These are phyloP conservation scores for Sebastes fasciatus DNA, from an alignment of 2,113 vertebrate species.

Conservation along the genomic window DNA sequence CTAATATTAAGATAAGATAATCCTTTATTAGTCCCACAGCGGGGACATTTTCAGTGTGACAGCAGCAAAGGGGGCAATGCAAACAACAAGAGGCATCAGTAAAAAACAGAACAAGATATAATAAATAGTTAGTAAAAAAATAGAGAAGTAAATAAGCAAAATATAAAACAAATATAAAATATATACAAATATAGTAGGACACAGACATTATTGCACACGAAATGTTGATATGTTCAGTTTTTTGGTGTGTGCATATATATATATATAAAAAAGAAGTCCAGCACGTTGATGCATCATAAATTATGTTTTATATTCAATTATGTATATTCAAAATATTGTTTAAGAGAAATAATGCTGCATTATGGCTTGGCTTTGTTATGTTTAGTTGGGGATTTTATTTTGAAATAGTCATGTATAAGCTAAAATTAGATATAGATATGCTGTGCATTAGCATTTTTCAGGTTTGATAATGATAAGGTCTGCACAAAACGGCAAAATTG, in stretches of 20 bases:
- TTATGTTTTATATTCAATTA: not conserved
- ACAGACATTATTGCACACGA: no score
- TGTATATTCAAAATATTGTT: not conserved
- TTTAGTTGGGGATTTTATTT: constrained; percentile 2
- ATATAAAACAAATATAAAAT: no score
- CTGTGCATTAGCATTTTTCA: constrained; percentile 22
- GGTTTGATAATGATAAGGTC: not conserved
- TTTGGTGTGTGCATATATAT: not conserved
- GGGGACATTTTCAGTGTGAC: no score
- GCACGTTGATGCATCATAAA: not conserved
- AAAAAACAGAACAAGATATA: no score
- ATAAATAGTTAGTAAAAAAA: no score
- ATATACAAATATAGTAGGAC: no score
- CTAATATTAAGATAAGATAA: no score
- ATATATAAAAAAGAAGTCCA: not conserved
- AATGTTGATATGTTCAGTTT: no score
- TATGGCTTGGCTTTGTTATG: not conserved
- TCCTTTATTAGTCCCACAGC: no score
- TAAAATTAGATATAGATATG: constrained; percentile 6
- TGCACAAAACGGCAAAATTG: constrained; percentile 3
- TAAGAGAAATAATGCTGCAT: not conserved
- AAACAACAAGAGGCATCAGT: no score
- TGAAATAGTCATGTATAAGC: constrained; percentile 3
- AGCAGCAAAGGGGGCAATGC: no score
- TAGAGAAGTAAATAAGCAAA: no score